Evolutionary conservation across 2,113 vertebrate species (phyloP).

Genomic region (Lagenorhynchus albirostris): DNA sequence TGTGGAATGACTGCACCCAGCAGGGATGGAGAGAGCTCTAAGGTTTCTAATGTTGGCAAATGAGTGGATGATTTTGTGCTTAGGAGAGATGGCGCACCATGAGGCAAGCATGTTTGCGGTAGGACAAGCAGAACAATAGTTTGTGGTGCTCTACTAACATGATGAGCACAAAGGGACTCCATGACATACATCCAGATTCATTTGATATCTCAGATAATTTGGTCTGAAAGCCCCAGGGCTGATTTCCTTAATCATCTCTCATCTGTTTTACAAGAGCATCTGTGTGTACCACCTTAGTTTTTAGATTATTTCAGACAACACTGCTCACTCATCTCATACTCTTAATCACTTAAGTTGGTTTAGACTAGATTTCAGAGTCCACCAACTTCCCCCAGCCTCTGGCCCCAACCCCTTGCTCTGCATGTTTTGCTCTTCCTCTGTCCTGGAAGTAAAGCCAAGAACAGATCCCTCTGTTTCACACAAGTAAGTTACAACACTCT

Average conservation of each 20-base stretch:
- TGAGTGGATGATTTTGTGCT: not conserved
- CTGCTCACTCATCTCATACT: not conserved
- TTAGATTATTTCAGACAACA: not conserved
- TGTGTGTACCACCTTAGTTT: not conserved
- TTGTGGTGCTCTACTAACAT: fast-evolving
- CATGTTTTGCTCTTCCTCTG: not conserved
- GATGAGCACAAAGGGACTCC: not conserved
- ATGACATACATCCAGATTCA: not conserved
- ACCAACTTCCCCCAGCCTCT: not conserved
- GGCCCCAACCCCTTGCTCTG: fast-evolving
- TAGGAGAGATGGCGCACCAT: not conserved
- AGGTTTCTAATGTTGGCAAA: not conserved
- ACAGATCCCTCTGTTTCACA: not conserved
- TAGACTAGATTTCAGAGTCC: not conserved
- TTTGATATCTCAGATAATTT: not conserved
- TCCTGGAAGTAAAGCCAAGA: not conserved
- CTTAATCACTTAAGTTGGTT: not conserved
- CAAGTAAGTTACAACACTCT: not conserved
- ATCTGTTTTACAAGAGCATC: not conserved
- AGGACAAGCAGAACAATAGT: not conserved
- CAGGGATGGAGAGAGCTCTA: not conserved
- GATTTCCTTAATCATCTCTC: not conserved
- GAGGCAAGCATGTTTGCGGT: not conserved
- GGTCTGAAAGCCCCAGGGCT: not conserved
- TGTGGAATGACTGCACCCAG: not conserved